Conservation (phyloP, 1,140 invertebrate species). For the Spodoptera frugiperda region DNA sequence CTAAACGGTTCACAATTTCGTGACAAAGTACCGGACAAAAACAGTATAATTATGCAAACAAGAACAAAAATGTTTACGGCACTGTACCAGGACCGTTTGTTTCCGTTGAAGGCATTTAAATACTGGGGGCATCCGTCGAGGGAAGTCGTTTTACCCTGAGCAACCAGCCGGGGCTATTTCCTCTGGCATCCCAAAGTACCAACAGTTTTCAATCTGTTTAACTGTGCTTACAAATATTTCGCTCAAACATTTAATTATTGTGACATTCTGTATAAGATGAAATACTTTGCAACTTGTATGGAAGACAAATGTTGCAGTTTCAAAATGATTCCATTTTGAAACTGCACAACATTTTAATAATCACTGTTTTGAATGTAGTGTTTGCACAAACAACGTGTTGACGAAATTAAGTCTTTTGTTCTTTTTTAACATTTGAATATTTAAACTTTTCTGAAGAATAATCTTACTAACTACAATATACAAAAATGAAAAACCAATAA, state of each 20-base stretch:
- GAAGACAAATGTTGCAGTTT: neutral
- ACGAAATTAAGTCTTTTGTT: too few species aligned
- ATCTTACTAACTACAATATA: too few species aligned
- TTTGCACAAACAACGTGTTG: neutral
- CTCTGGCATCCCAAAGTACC: conserved; percentile 34
- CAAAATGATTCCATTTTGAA: neutral
- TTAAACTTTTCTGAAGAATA: too few species aligned
- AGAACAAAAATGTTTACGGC: conserved; percentile 36
- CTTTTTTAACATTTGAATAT: too few species aligned
- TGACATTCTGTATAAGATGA: neutral
- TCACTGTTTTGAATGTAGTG: neutral
- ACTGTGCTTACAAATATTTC: conserved; percentile 18
- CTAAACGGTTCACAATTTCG: neutral
- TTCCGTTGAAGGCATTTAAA: conserved; percentile 40
- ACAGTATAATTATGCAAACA: conserved; percentile 7
- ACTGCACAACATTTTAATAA: neutral
- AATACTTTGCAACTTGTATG: neutral
- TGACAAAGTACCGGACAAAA: neutral
- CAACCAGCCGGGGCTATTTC: conserved; percentile 8
- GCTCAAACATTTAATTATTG: conserved; percentile 12
- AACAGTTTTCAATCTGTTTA: conserved; percentile 42
- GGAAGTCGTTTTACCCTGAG: conserved; percentile 23
- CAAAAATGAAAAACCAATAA: neutral
- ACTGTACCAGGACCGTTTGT: conserved; percentile 33
- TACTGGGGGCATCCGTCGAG: conserved; percentile 18